These are phyloP conservation scores for Hypomecis atomaria DNA, from an alignment of 2,888 invertebrate genomes.

Conservation along the genomic window DNA sequence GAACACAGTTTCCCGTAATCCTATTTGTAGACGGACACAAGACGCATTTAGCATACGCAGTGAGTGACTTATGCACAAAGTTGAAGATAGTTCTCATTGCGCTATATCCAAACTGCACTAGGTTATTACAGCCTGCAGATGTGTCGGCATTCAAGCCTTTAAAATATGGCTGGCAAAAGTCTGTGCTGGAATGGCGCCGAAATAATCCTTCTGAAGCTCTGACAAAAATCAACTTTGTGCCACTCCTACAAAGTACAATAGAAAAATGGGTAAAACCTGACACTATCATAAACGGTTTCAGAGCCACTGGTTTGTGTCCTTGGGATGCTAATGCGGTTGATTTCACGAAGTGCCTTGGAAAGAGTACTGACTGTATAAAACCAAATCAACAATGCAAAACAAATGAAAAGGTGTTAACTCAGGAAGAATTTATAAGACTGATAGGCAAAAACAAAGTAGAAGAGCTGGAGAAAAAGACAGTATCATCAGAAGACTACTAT, in stretches of 20 bases:
- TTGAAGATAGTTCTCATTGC: constrained; percentile 1
- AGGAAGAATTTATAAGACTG: neutral
- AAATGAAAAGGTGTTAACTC: neutral
- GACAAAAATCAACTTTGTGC: constrained; percentile 1
- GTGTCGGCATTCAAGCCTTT: neutral
- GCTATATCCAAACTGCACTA: constrained; percentile 1
- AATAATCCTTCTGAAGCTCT: neutral
- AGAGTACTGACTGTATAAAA: neutral
- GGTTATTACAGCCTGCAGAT: constrained; percentile 1
- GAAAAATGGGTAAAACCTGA: neutral
- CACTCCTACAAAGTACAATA: constrained; percentile 1
- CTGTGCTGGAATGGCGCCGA: neutral
- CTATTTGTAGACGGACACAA: constrained; percentile 3
- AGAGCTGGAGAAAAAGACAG: neutral
- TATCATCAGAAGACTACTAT: constrained; percentile 21
- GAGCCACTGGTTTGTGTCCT: constrained; percentile 20
- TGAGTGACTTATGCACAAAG: neutral
- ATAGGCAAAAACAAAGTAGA: neutral
- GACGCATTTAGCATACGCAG: neutral
- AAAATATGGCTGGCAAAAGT: neutral
- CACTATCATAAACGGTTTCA: constrained; percentile 16
- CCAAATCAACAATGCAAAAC: neutral
- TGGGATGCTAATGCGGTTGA: constrained; percentile 23
- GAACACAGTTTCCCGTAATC: neutral
- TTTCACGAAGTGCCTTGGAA: constrained; percentile 22